Evolutionary conservation across 1,140 invertebrate species (phyloP), one percentile per base, ranked within the genome.

Genomic region (Telenomus remus): DNA sequence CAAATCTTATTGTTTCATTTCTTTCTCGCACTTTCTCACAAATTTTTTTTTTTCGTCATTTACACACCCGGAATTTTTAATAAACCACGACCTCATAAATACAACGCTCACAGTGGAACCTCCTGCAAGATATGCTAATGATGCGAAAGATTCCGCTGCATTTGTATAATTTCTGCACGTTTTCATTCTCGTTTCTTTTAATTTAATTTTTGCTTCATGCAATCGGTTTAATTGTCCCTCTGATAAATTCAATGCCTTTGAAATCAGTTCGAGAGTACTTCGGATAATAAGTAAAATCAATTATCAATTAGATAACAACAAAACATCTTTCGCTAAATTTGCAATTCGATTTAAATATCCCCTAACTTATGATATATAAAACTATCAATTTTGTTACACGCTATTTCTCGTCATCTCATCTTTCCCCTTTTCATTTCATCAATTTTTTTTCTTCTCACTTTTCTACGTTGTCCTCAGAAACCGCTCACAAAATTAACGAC

Each of bases 21-120:
- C 19, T 35, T 12, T 35, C 12, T 13, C n/a, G 19, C 19, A 27
- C 19, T 27, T 27, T 27, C 19, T 27, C 19, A 6, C 19, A 27
- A 3, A 3, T 27, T 6, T 1, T 27, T 27, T 6, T 27, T 59
- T 44, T 51, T 50, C 8, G 51, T 46, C 27, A 34, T 64, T 72
- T 54, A 13, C 60, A 66, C 61, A 70, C 44, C 53, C 46, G 13
- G 48, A 55, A 55, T 57, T 68, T 65, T 61, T 34, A 51, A 15
- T 76, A 75, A 57, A 66, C 74, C 66, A 71, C 66, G 66, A 74
- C 63, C 66, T 71, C 54, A 65, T 71, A 64, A 74, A 74, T 68
- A 66, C 8, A 27, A 78, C 54, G 43, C 42, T 42, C 16, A 9
- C 49, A 61, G 49, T 50, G 57, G 35, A 64, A 39, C 12, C 15